Percentiles rank a stretch among this genome's conserved stretches.
Evolutionary conservation across 2,113 vertebrate species (phyloP).

Genomic region (Daubentonia madagascariensis): DNA sequence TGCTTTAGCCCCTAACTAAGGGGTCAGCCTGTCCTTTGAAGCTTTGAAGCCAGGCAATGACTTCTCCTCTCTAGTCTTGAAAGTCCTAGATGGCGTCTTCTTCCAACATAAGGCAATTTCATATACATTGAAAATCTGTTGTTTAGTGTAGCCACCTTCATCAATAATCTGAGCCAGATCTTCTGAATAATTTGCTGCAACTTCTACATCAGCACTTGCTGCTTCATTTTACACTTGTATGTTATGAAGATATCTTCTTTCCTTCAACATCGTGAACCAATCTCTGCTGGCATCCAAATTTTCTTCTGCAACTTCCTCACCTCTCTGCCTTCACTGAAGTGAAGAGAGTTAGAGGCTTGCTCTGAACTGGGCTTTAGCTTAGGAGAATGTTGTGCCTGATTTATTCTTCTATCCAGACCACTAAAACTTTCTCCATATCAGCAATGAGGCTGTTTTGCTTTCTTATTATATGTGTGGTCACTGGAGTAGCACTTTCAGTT

Average conservation of each 20-base stretch:
- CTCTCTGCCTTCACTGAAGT: neutral
- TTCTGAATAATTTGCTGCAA: neutral
- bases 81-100: neutral
- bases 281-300: neutral
- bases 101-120: neutral
- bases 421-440: neutral
- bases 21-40: neutral
- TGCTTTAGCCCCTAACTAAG: neutral
- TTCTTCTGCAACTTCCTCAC: neutral
- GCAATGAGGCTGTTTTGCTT: neutral
- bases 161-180: neutral
- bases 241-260: neutral
- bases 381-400: neutral
- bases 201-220: neutral
- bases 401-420: neutral
- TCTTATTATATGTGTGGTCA: neutral
- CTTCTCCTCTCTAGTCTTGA: neutral
- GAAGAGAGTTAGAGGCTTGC: neutral
- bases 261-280: neutral
- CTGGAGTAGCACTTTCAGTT: neutral
- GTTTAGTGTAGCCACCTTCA: neutral
- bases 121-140: neutral
- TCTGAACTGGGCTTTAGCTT: neutral
- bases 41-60: neutral
- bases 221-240: neutral